Conservation (phyloP, 2,888 invertebrate species). For the Sarcophaga variegata region DNA sequence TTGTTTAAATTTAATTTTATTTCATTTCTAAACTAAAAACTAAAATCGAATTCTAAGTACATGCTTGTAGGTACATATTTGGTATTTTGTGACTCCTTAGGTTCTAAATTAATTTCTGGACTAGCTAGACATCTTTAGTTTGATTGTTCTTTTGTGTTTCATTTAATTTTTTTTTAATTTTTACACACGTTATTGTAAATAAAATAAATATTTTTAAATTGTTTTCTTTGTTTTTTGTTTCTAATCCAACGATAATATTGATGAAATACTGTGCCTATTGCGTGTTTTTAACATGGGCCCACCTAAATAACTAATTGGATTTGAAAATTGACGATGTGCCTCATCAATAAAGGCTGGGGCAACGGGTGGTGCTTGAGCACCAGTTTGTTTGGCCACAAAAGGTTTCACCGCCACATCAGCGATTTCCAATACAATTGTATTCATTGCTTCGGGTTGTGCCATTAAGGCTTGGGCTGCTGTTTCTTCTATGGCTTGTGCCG, state of each 20-base stretch:
- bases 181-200: background rate
- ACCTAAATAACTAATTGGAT: constrained; percentile 88
- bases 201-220: no score
- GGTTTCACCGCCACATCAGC: constrained; percentile 72
- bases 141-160: no score
- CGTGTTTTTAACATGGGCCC: constrained; percentile 84
- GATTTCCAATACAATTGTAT: constrained; percentile 66
- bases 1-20: no score
- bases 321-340: constrained; percentile 83
- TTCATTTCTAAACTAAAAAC: no score
- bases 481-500: background rate
- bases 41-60: no score
- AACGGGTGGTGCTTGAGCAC: constrained; percentile 67
- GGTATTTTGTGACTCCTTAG: no score
- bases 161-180: no score
- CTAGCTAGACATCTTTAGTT: no score
- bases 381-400: constrained; percentile 72
- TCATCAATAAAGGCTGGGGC: constrained; percentile 84
- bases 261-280: constrained; percentile 85
- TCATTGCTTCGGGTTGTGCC: constrained; percentile 32
- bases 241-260: constrained; percentile 86
- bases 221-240: background rate
- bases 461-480: constrained; percentile 58
- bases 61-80: no score
- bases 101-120: no score